Conservation (phyloP, 2,797 vertebrate species). For the Argyrosomus regius region DNA sequence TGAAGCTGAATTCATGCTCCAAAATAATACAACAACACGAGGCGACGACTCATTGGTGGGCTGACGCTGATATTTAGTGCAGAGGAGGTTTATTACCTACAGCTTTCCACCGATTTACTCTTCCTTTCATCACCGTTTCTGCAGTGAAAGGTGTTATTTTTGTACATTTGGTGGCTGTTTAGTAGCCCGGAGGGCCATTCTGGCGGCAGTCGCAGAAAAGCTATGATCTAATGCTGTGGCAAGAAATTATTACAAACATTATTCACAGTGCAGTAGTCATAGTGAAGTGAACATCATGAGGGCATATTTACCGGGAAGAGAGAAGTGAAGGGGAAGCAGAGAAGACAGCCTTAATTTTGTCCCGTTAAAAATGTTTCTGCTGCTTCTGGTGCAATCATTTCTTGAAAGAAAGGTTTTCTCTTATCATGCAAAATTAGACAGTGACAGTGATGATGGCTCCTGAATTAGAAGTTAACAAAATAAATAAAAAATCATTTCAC, state of each 20-base stretch:
- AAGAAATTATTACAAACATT: conserved; percentile 60
- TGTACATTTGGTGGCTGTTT: conserved; percentile 50
- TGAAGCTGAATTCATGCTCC: conserved; percentile 30
- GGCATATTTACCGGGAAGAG: conserved; percentile 27
- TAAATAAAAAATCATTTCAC: too few species aligned
- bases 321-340: conserved; percentile 20
- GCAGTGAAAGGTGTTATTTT: conserved; percentile 63
- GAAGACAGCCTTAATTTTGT: conserved; percentile 32
- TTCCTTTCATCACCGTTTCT: conserved; percentile 59
- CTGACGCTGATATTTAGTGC: conserved; percentile 24
- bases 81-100: conserved; percentile 48
- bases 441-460: conserved; percentile 14
- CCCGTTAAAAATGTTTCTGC: conserved; percentile 13
- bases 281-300: conserved; percentile 17
- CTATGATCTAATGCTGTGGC: conserved; percentile 47
- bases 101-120: conserved; percentile 51
- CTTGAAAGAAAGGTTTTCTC: conserved; percentile 13
- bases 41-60: conserved; percentile 30
- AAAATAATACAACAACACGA: conserved; percentile 30
- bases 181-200: conserved; percentile 53
- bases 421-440: conserved; percentile 13
- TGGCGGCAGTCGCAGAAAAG: conserved; percentile 30
- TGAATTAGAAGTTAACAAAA: conserved; percentile 6
- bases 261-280: conserved; percentile 50
- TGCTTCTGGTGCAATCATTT: neutral